Evolutionary conservation across 2,888 invertebrate genomes (phyloP), one percentile per base, ranked within the genome.

Genomic region (Pseudococcus jackbeardsleyi): DNA sequence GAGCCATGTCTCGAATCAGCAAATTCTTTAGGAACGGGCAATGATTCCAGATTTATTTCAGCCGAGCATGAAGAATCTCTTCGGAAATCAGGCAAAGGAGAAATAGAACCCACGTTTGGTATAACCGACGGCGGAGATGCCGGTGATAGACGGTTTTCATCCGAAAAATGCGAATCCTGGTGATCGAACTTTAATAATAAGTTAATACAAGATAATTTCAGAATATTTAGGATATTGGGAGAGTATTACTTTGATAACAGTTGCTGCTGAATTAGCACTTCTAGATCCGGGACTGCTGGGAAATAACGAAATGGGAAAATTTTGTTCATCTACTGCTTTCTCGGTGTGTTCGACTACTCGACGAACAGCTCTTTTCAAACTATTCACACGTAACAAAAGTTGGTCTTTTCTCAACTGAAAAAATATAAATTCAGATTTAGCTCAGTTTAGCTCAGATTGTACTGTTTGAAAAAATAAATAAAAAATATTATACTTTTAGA

Each of bases 301-400:
- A n/a, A 82, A 84, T 42, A 84, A 82, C 4, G 64, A 19, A 33
- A 19, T 77, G 19, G 48, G 7, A n/a, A 22, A 88, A 59, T 89
- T 90, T 68, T 90, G 90, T 64, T 90, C 94, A 90, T 95, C 95
- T 48, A 94, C 94, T 90, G 93, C 94, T 91, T 93, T 94, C 91
- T 96, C 96, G 0, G 96, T 95, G 15, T 96, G 95, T 91, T 96
- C 96, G 85, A 96, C 95, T 68, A 97, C 94, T 91, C 94, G 95
- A 89, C 95, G 93, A 89, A 97, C 94, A 33, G 96, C 96, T 90
- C 95, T 94, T 92, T 96, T 96, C 89, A 97, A 93, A 92, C 96
- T 96, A 91, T 96, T 96, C 22, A 96, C 96, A 87, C 96, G 92
- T 79, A 92, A 92, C 92, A 93, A 92, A 85, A 94, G 91, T 64